Evolutionary conservation across 2,113 vertebrate genomes (phyloP).

Genomic region (Ictalurus furcatus): DNA sequence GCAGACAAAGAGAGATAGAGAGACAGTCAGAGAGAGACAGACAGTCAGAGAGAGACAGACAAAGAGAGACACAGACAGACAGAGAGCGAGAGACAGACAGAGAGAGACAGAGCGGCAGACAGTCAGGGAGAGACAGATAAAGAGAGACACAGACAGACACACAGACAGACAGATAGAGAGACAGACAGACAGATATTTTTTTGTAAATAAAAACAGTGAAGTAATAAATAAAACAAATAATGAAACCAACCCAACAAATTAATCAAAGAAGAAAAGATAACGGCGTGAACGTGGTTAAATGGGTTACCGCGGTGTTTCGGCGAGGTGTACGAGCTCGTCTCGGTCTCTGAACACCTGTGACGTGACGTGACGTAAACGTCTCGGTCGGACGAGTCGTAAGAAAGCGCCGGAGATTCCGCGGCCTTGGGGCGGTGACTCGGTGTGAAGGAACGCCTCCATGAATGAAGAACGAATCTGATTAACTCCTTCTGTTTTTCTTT

Average conservation of each 20-base stretch:
- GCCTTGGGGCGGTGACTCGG: not conserved
- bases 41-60: not conserved
- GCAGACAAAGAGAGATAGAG: not conserved
- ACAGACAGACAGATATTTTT: not conserved
- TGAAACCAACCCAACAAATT: not conserved
- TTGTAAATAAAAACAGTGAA: not conserved
- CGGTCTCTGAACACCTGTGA: not conserved
- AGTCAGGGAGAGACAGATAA: not conserved
- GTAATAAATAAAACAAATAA: not conserved
- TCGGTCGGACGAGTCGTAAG: not conserved
- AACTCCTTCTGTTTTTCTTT: slow-evolving; percentile 12
- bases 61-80: not conserved
- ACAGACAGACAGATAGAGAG: not conserved
- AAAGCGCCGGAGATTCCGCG: too few relatives aligned
- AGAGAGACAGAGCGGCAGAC: not conserved
- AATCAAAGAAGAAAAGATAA: not conserved
- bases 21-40: not conserved
- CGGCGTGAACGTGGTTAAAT: not conserved
- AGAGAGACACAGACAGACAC: not conserved
- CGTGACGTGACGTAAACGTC: not conserved
- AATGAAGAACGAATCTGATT: not conserved
- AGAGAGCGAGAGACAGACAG: not conserved
- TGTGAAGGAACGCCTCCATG: not conserved
- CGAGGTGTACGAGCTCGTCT: not conserved
- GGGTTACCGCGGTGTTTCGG: not conserved